Base-by-base conservation (phyloP, 2,797 vertebrate species). In the Discoglossus pictus region DNA sequence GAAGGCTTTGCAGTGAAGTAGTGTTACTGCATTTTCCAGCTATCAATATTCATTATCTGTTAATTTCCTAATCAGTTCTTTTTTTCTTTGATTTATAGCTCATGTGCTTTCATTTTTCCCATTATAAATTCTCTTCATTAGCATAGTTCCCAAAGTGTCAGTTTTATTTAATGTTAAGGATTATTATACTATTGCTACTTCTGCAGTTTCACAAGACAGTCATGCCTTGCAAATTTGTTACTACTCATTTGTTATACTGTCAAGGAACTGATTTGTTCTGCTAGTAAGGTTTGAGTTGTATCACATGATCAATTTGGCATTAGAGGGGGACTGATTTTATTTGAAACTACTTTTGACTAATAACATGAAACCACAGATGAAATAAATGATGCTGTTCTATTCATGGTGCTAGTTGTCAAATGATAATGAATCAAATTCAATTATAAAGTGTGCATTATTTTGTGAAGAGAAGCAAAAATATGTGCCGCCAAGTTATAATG, bases 261-360 rank as follows among this genome's bases (percentile, higher is more conserved):
- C 89, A 82, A 72, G 73, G 80, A 83, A 80, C 75, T 85, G 85
- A 88, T 87, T 81, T 46, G 67, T 75, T 72, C 72, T 68, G 80
- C 78, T 88, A 80, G 75, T 58, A 81, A 78, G 83, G 85, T 77
- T 84, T 68, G 76, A 76, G 82, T 2, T 81, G 72, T n/a, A 79
- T 79, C 74, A 62, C 74, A 84, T 88, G 85, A 91, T 80, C 86
- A 89, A 90, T 91, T 74, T 67, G 73, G 75, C 36, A 53, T 50
- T 63, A 8, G 73, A 83, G 79, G 77, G 51, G 75, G 72, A 78
- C 79, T 79, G 78, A 81, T 87, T 85, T 92, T 88, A 78, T 87
- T 77, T 80, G 64, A 64, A 64, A 65, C 52, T 58, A 51, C 31
- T 64, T 70, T 64, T 64, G 68, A 65, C 61, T 87, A 65, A 71